Base-by-base conservation (phyloP, 1,140 invertebrate genomes). In the Papilio helenus region DNA sequence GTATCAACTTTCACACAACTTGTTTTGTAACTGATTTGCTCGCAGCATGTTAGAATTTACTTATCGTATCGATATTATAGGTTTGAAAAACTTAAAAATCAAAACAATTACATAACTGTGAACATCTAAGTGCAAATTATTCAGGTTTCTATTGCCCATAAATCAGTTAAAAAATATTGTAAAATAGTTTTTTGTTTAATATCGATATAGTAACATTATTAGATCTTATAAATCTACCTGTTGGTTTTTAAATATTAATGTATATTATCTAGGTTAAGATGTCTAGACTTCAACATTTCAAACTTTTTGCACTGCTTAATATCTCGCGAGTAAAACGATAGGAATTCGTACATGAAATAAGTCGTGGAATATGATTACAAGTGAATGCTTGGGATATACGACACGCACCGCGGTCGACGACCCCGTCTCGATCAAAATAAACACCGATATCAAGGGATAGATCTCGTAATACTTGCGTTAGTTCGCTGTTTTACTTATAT, bases 381-480 rank as follows among this genome's bases (percentile, higher is more conserved):
- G 74, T 76, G 74, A 76, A 76, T 76, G 74, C 49, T 76, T 18
- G 16, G 4, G 74, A 76, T 58, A 76, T 76, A 76, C 74, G 74
- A 76, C 74, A 76, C 74, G 74, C 49, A 16, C 7, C 74, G 49
- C 74, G 74, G 74, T 76, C 74, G 29, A n/a, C 29, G 74, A 55
- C 49, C 74, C n/a, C 74, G 29, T 44, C 72, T 74, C 51, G 74
- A 76, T 76, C 74, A 76, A 76, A 76, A 76, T 76, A 76, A 76
- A 76, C 51, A 44, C 2, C 49, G 29, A 44, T 42, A 72, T 68
- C 61, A 68, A 26, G 5, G 61, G 61, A 68, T 34, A 34, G 61
- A 65, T 61, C 55, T 61, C 55, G 20, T 61, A 49, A 55, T 55
- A 68, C 61, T 68, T 7, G 61, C 5, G 26, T 34, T 29, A 68